Evolutionary conservation across 2,113 vertebrate species (phyloP).

Genomic region (Desmodus rotundus): DNA sequence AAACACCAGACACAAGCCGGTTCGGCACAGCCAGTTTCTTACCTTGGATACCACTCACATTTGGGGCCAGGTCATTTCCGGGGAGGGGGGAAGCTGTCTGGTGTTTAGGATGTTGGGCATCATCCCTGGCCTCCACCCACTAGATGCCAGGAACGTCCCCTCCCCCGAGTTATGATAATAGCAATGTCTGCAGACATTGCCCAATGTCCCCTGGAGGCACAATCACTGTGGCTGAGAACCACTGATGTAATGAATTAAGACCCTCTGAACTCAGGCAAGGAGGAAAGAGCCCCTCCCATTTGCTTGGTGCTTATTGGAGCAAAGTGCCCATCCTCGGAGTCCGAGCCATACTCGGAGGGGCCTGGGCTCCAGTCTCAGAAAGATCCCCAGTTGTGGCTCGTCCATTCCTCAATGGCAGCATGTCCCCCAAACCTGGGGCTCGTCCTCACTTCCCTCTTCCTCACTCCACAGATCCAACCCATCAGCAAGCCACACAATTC

Average conservation of each 20-base stretch:
- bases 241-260: not conserved
- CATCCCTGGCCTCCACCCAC: not conserved
- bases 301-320: not conserved
- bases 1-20: not conserved
- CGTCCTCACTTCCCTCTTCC: not conserved
- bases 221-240: fast-evolving
- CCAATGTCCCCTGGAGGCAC: not conserved
- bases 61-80: fast-evolving
- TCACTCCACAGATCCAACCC: fast-evolving
- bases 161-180: not conserved
- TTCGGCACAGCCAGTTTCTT: too few species aligned
- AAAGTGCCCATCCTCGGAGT: fast-evolving
- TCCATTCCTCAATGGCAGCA: fast-evolving
- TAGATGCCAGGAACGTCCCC: not conserved
- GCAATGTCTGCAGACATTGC: not conserved
- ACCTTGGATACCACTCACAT: fast-evolving
- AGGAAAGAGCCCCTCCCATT: fast-evolving
- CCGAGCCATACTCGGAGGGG: not conserved
- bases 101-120: fast-evolving
- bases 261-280: not conserved
- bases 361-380: too few species aligned
- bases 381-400: not conserved
- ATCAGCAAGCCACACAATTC: not conserved
- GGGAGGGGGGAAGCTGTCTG: fast-evolving
- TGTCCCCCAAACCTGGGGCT: fast-evolving